These are phyloP conservation scores for Fragum fragum DNA, from an alignment of 2,888 invertebrate species.

Conservation along the genomic window DNA sequence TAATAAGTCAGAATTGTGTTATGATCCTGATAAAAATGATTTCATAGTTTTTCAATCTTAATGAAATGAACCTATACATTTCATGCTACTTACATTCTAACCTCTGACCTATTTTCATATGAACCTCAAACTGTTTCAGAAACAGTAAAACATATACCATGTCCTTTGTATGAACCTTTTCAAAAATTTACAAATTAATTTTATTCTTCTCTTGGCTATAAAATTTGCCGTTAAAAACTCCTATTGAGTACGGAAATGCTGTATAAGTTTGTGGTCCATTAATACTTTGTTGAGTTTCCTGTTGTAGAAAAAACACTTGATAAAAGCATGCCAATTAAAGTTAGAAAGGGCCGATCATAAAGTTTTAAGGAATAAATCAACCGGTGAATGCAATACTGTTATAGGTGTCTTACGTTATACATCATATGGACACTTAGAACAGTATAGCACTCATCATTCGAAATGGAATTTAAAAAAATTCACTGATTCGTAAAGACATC, in stretches of 20 bases:
- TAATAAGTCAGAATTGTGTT: too few species aligned
- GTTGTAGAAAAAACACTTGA: not conserved
- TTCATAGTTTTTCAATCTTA: not conserved
- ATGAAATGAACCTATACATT: constrained; percentile 18
- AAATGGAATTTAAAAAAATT: too few species aligned
- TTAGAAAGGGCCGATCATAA: not conserved
- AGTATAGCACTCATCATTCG: too few species aligned
- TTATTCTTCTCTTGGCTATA: not conserved
- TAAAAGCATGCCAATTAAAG: not conserved
- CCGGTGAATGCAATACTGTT: too few species aligned
- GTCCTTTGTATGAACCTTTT: not conserved
- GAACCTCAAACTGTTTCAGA: constrained; percentile 3
- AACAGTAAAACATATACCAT: not conserved
- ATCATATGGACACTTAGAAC: too few species aligned
- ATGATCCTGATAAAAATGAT: too few species aligned
- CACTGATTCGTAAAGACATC: too few species aligned
- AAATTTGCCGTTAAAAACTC: not conserved
- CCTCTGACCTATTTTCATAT: not conserved
- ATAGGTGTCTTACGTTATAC: too few species aligned
- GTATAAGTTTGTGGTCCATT: not conserved
- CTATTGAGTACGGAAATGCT: not conserved
- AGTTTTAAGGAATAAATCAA: too few species aligned
- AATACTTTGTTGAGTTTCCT: not conserved
- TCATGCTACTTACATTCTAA: constrained; percentile 1
- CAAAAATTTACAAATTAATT: constrained; percentile 30